A percentile compares a stretch with the other conserved stretches of the same genome.
Conservation (phyloP, 2,797 vertebrate species). For the Sarcophilus harrisii region DNA sequence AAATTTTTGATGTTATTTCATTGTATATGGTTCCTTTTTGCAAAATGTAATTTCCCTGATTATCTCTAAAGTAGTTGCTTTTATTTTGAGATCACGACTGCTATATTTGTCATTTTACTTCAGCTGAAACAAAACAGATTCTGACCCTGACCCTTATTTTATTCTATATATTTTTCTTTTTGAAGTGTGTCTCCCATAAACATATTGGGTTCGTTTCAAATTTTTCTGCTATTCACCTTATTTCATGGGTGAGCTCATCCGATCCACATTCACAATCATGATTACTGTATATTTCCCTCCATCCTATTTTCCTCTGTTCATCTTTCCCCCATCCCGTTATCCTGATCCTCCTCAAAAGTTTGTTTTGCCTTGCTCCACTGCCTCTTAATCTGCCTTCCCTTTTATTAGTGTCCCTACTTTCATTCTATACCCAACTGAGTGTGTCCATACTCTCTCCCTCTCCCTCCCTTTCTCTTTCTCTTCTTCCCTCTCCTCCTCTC, state of each 20-base stretch:
- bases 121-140: no score
- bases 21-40: no score
- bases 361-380: background rate
- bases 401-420: background rate
- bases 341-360: background rate
- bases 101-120: no score
- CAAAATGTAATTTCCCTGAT: no score
- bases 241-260: background rate
- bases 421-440: no score
- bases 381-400: background rate
- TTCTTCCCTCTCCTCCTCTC: background rate
- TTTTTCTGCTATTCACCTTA: background rate
- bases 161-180: no score
- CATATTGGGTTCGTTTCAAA: background rate
- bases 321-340: background rate
- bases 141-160: no score
- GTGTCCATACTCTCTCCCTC: no score
- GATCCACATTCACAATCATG: background rate
- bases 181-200: background rate
- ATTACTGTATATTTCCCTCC: no score
- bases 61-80: no score
- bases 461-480: no score
- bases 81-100: no score
- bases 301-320: background rate
- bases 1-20: background rate